Evolutionary conservation across 2,797 vertebrate species (phyloP), one percentile per base, ranked within the genome.

Genomic region (Notolabrus celidotus): DNA sequence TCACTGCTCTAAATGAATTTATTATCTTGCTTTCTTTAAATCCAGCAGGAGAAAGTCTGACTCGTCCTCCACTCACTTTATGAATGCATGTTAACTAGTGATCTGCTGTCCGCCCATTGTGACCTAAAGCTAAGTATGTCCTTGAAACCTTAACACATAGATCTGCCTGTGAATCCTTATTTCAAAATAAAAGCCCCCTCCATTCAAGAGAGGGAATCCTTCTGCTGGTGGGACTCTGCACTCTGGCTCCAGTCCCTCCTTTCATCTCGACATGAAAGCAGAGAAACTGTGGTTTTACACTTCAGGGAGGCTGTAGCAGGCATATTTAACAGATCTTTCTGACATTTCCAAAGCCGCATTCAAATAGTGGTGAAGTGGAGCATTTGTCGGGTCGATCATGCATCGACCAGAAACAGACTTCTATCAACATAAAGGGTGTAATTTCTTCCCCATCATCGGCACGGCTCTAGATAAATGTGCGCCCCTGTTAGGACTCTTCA

Each of bases 211-310:
- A n/a, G 68, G 59, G 71, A 77, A 69, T 14, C 62, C 36, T 9
- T 39, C 16, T 46, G 17, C 42, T 58, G 59, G 23, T 42, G 16
- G 17, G 39, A 64, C 57, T 43, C 27, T 51, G 41, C 57, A 25
- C n/a, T 10, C n/a, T 63, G 78, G 78, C 71, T 0, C 55, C 27
- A 16, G 10, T 20, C 55, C 31, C 14, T 0, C 1, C 82, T 85
- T 85, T 86, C 72, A 88, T 89, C 72, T 67, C 3, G 34, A 85
- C 78, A 82, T 86, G 55, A 88, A 88, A 85, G 78, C 25, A 1
- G 39, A 47, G 49, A 74, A 77, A 39, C 16, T 10, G 34, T 31
- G 36, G 43, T 60, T 74, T 82, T 76, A 68, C 67, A 68, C 77
- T 80, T 80, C 22, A 55, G 59, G 75, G 66, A 74, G 42, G 53